Evolutionary conservation across 2,888 invertebrate species (phyloP).

Genomic region (Hypomecis atomaria): DNA sequence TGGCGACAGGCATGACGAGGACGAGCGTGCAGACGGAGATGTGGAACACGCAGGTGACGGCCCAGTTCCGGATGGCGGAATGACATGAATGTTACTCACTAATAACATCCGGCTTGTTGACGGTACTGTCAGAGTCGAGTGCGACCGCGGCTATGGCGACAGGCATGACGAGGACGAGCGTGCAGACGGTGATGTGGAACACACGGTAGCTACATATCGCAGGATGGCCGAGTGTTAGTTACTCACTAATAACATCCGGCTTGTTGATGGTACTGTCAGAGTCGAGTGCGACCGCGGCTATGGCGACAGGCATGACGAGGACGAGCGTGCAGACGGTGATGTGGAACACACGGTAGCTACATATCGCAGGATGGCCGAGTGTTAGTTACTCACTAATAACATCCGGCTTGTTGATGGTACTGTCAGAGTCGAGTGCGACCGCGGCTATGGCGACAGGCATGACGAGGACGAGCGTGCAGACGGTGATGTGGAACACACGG

Average conservation of each 20-base stretch:
- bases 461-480: no score
- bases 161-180: slow-evolving; percentile 53
- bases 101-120: slow-evolving; percentile 51
- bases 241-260: slow-evolving; percentile 57
- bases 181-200: slow-evolving; percentile 79
- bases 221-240: slow-evolving; percentile 70
- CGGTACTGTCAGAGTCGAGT: slow-evolving; percentile 56
- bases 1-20: no score
- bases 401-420: no score
- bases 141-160: slow-evolving; percentile 40
- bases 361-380: slow-evolving; percentile 87
- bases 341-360: slow-evolving; percentile 85
- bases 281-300: slow-evolving; percentile 50
- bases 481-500: no score
- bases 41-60: slow-evolving; percentile 36
- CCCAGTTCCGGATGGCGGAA: background rate
- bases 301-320: slow-evolving; percentile 49
- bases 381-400: no score
- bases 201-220: slow-evolving; percentile 87
- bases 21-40: no score
- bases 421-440: no score
- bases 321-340: slow-evolving; percentile 56
- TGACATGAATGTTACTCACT: slow-evolving; percentile 53
- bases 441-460: no score
- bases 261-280: slow-evolving; percentile 53